Conservation (phyloP, 2,797 vertebrate genomes). For the Crotalus adamanteus region DNA sequence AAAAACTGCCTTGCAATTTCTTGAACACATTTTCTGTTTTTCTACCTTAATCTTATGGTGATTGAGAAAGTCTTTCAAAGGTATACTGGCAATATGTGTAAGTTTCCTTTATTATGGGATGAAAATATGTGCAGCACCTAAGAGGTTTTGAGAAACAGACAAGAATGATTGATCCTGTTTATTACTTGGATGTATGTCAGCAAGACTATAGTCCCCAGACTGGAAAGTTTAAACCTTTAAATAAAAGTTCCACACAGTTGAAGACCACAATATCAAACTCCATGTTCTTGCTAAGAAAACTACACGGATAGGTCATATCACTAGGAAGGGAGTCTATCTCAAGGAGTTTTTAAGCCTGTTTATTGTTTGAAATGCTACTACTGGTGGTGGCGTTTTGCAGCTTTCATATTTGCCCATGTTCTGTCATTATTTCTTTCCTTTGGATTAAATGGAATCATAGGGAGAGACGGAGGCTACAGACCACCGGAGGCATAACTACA, state of each 20-base stretch:
- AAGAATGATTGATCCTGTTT: not conserved
- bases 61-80: not conserved
- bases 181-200: not conserved
- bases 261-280: not conserved
- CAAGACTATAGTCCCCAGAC: not conserved
- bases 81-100: not conserved
- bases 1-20: not conserved
- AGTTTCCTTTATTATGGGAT: not conserved
- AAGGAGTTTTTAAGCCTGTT: not conserved
- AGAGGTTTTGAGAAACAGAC: not conserved
- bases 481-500: not conserved
- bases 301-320: not conserved
- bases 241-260: not conserved
- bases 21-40: not conserved
- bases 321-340: not conserved
- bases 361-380: not conserved
- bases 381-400: not conserved
- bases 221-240: not conserved
- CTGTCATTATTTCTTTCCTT: not conserved
- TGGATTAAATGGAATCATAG: not conserved
- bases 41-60: not conserved
- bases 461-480: not conserved
- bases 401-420: not conserved
- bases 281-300: not conserved
- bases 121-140: not conserved